Base-by-base conservation (phyloP, 2,113 vertebrate genomes). In the Grallaria varia region DNA sequence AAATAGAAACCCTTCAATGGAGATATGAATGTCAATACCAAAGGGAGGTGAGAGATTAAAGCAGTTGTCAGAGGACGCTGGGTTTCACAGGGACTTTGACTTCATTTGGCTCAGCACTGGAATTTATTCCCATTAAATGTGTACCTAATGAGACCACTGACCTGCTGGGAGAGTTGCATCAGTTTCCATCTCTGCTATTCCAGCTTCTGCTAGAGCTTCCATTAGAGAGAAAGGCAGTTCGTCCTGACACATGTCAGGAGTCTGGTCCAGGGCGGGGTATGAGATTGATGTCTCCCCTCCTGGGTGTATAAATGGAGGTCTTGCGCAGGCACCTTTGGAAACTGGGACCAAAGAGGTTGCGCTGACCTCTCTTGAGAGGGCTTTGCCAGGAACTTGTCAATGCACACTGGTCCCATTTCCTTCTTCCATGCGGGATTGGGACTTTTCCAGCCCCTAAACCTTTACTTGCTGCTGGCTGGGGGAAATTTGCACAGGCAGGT, bases 71-170 rank as follows among this genome's bases (percentile, higher is more conserved):
- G 64, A 86, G 83, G 50, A 80, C 28, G 40, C 31, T 17, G 56
- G 27, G 8, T 80, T 83, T 85, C 12, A 2, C 8, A 1, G 24
- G 49, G 63, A 67, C 50, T 69, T 47, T 37, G 50, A 69, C 71
- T 92, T 80, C 69, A 66, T 68, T 68, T 81, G 76, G 56, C 89
- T 75, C 89, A 60, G 77, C 1, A 3, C 74, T 81, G 67, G 80
- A 89, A 87, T 85, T 75, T 89, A 49, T 49, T 79, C 63, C 62
- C 33, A 45, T 84, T 93, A 84, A 94, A 85, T 87, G 56, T 87
- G 39, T 81, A 84, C 87, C 53, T 92, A 77, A 80, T 77, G 60
- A 95, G 64, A 81, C 44, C 87, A 81, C 37, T 91, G 81, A 66
- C 81, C 77, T 76, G 69, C 56, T 92, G 84, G 56, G 79, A 94